Evolutionary conservation across 2,113 vertebrate genomes (phyloP).

Genomic region (Syngnathus floridae): DNA sequence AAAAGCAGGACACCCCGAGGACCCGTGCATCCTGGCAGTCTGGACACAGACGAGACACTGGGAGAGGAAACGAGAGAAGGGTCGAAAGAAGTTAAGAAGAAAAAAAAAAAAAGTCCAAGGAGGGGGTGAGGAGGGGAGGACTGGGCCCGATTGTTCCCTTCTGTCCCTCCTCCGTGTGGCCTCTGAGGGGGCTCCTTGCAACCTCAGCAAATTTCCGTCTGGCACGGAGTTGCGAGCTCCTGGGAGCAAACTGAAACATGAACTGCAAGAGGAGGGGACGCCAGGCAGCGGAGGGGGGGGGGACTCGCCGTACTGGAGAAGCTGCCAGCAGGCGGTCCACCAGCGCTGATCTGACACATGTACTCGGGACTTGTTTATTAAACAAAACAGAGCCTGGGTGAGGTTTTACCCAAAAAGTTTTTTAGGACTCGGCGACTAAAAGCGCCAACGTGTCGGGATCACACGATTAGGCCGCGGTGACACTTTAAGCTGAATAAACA

Average conservation of each 20-base stretch:
- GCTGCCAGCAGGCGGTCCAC: background rate
- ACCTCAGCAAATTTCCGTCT: slow-evolving; percentile 87
- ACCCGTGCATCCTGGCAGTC: slow-evolving; percentile 81
- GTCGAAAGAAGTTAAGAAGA: slow-evolving; percentile 34
- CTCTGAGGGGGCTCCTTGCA: slow-evolving; percentile 84
- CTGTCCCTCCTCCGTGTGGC: slow-evolving; percentile 89
- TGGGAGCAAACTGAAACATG: slow-evolving; percentile 93
- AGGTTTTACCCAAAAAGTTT: background rate
- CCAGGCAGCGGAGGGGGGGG: slow-evolving; percentile 21
- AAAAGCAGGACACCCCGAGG: slow-evolving; percentile 78
- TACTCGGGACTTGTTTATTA: background rate
- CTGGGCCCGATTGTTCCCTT: slow-evolving; percentile 81
- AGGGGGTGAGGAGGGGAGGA: slow-evolving; percentile 56
- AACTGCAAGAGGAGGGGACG: slow-evolving; percentile 72
- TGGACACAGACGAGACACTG: slow-evolving; percentile 67
- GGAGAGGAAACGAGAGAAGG: slow-evolving; percentile 36
- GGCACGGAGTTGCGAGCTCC: slow-evolving; percentile 88
- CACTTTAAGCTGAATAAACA: slow-evolving; percentile 3
- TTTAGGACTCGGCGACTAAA: background rate
- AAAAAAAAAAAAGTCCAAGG: slow-evolving; percentile 3
- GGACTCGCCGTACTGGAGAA: slow-evolving; percentile 4
- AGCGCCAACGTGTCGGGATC: background rate
- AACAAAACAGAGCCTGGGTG: background rate
- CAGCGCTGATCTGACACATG: background rate
- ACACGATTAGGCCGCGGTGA: background rate